Percentiles rank a stretch among this genome's conserved stretches.
These are phyloP conservation scores for Coleophora deauratella DNA, from an alignment of 2,888 invertebrate species.

Conservation along the genomic window DNA sequence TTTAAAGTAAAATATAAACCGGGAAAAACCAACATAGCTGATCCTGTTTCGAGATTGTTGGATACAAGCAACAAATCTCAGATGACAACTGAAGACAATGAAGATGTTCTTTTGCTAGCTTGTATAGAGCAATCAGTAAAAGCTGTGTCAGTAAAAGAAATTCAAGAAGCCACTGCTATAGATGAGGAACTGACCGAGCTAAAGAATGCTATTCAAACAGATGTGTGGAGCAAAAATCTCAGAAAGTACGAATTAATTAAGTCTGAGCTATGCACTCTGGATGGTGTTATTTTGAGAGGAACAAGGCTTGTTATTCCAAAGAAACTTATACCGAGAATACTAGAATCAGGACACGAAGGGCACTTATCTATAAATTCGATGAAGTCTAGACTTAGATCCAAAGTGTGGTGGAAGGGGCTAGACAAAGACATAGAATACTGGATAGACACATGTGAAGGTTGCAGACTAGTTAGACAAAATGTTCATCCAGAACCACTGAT, in stretches of 20 bases:
- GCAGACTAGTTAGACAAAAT: constrained; percentile 3
- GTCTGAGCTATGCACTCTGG: constrained; percentile 4
- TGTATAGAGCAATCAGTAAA: not conserved
- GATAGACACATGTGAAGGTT: constrained; percentile 10
- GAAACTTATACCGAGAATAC: constrained; percentile 1
- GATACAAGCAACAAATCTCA: not conserved
- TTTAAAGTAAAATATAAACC: constrained; percentile 10
- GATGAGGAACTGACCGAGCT: constrained; percentile 1
- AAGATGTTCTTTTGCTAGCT: not conserved
- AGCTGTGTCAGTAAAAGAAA: constrained; percentile 4
- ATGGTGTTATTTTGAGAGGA: constrained; percentile 6
- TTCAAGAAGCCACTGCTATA: constrained; percentile 1
- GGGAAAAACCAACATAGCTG: constrained; percentile 10
- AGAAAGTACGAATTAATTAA: constrained; percentile 8
- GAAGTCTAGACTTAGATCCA: constrained; percentile 7
- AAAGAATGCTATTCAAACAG: constrained; percentile 5
- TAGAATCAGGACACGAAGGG: constrained; percentile 8
- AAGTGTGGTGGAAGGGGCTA: constrained; percentile 10
- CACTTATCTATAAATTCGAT: constrained; percentile 3
- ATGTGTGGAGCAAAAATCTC: constrained; percentile 5
- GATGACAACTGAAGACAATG: not conserved
- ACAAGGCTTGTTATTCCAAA: constrained; percentile 7
- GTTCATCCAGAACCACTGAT: constrained; percentile 5
- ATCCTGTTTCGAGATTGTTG: constrained; percentile 3
- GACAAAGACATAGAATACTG: constrained; percentile 10